A percentile compares a stretch with the other conserved stretches of the same genome.
Conservation (phyloP, 1,140 invertebrate genomes). For the Maconellicoccus hirsutus region DNA sequence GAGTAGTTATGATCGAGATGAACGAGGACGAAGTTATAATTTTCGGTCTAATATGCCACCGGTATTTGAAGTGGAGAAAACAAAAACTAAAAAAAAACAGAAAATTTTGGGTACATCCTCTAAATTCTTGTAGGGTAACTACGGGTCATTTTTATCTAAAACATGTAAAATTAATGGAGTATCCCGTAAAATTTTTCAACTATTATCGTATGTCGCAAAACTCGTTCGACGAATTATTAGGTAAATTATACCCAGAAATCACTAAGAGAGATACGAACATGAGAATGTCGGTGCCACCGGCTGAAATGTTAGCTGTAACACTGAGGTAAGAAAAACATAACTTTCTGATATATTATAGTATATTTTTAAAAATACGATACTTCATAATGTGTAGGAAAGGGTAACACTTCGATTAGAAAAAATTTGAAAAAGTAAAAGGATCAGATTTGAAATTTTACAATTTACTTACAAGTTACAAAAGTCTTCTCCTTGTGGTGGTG, state of each 20-base stretch:
- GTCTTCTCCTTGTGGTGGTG: too few species aligned
- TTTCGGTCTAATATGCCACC: too few species aligned
- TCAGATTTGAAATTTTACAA: too few species aligned
- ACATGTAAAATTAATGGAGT: constrained; percentile 7
- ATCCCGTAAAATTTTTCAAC: constrained; percentile 22
- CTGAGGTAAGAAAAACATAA: constrained; percentile 2
- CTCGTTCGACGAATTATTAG: constrained; percentile 22
- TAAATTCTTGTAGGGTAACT: background rate
- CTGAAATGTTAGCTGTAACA: constrained; percentile 20
- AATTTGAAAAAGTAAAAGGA: background rate
- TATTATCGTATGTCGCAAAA: constrained; percentile 19
- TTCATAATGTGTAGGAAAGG: background rate
- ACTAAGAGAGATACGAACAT: background rate
- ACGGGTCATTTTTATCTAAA: background rate
- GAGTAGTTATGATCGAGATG: too few species aligned
- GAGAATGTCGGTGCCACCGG: constrained; percentile 11
- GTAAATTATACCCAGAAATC: background rate
- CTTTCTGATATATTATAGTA: background rate
- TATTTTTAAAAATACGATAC: background rate
- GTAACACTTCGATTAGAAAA: background rate
- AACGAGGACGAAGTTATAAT: too few species aligned
- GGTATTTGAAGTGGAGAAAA: background rate
- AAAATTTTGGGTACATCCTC: constrained; percentile 18
- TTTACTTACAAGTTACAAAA: too few species aligned
- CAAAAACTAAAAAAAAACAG: background rate